phyloP scores from a whole-genome alignment of 2,797 vertebrate species.

The Rhyacichthys aspro region DNA sequence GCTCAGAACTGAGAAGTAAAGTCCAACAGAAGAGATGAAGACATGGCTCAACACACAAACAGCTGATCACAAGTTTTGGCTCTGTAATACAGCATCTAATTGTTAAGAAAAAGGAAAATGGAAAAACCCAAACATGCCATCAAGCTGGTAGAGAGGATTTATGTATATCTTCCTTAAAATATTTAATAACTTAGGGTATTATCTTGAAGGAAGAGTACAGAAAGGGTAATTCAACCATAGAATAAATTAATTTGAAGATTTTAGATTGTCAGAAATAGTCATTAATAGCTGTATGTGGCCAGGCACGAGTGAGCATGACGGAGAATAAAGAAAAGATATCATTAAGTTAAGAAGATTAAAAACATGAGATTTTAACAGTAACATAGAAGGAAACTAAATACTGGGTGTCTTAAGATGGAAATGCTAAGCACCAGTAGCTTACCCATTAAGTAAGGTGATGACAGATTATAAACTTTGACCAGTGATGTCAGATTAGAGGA shows the following conservation, averaged over 20 bases:
- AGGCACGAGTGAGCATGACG: slow-evolving; percentile 2
- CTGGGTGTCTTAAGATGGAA: slow-evolving; percentile 12
- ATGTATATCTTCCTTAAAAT: too few relatives aligned
- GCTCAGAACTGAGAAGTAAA: slow-evolving; percentile 43
- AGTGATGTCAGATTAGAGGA: slow-evolving; percentile 60
- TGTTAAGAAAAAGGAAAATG: too few relatives aligned
- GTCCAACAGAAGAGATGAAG: slow-evolving; percentile 30
- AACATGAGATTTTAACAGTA: not conserved
- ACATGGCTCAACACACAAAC: slow-evolving; percentile 26
- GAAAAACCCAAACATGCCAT: too few relatives aligned
- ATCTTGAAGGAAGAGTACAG: too few relatives aligned
- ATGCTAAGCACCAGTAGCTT: slow-evolving; percentile 30
- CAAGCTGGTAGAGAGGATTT: too few relatives aligned
- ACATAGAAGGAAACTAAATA: not conserved
- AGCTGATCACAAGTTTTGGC: too few relatives aligned
- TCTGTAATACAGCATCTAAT: too few relatives aligned
- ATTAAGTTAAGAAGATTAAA: not conserved
- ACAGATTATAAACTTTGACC: slow-evolving; percentile 70
- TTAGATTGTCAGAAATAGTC: too few relatives aligned
- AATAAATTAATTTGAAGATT: too few relatives aligned
- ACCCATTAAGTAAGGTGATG: slow-evolving; percentile 49
- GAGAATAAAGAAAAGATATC: slow-evolving; percentile 11
- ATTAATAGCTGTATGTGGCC: not conserved
- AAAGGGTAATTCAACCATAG: too few relatives aligned
- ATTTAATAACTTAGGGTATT: too few relatives aligned